phyloP scores from a whole-genome alignment of 2,888 invertebrate genomes.

The Crepidodera aurea region DNA sequence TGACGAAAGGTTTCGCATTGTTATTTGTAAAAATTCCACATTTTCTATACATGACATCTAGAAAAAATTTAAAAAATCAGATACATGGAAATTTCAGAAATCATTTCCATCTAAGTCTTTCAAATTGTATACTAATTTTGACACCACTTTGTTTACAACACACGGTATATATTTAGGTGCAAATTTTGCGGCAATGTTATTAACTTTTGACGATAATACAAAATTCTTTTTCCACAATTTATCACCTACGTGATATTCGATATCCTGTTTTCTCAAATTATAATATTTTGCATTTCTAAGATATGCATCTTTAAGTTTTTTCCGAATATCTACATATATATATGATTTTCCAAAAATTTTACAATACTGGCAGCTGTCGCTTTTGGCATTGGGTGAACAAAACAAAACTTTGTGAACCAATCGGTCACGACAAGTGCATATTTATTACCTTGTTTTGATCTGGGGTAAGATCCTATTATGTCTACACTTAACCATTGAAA shows the following conservation, averaged over 20 bases:
- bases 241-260: slow-evolving; percentile 38
- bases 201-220: slow-evolving; percentile 34
- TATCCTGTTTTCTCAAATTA: slow-evolving; percentile 37
- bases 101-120: slow-evolving; percentile 33
- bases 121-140: slow-evolving; percentile 38
- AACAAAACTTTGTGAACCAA: slow-evolving; percentile 27
- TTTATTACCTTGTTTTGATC: slow-evolving; percentile 31
- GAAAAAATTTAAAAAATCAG: slow-evolving; percentile 19
- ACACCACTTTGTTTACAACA: slow-evolving; percentile 34
- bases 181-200: slow-evolving; percentile 38
- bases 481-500: slow-evolving; percentile 35
- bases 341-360: slow-evolving; percentile 20
- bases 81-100: slow-evolving; percentile 41
- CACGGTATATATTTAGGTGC: slow-evolving; percentile 41
- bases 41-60: not conserved
- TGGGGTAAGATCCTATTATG: slow-evolving; percentile 38
- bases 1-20: not conserved
- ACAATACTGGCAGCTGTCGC: slow-evolving; percentile 9
- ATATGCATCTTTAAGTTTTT: slow-evolving; percentile 28
- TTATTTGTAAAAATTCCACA: not conserved
- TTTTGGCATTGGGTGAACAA: slow-evolving; percentile 11
- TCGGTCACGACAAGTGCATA: slow-evolving; percentile 37
- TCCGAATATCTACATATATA: slow-evolving; percentile 30
- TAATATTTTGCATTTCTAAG: slow-evolving; percentile 33
- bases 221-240: slow-evolving; percentile 36